A percentile compares a stretch with the other conserved stretches of the same genome.
These are phyloP conservation scores for Notarius quadriscutis DNA, from an alignment of 2,113 vertebrate genomes.

Conservation along the genomic window DNA sequence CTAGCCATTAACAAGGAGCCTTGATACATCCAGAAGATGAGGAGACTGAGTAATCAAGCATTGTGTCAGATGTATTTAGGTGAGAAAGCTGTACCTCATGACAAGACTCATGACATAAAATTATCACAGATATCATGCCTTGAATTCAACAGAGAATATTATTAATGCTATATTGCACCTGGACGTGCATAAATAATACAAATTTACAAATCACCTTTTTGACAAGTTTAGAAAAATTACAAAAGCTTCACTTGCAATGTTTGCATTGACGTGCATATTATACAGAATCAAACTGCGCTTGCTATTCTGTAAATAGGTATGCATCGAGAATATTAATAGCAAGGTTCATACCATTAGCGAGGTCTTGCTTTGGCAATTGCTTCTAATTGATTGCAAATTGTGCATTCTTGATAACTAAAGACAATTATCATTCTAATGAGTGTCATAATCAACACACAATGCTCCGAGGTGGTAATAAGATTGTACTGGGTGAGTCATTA, in stretches of 20 bases:
- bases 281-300: background rate
- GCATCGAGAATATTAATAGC: background rate
- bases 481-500: conserved; percentile 38
- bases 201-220: background rate
- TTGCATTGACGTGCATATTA: background rate
- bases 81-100: background rate
- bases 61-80: background rate
- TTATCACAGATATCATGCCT: background rate
- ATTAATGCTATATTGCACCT: background rate
- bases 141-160: background rate
- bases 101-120: background rate
- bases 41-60: background rate
- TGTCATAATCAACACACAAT: conserved; percentile 43
- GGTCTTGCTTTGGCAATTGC: conserved; percentile 30
- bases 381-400: conserved; percentile 33
- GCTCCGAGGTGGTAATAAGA: conserved; percentile 34
- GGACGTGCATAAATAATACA: background rate
- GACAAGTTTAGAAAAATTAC: background rate
- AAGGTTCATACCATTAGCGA: conserved; percentile 2
- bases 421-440: conserved; percentile 41
- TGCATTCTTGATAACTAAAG: conserved; percentile 23
- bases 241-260: background rate
- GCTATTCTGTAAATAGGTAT: background rate
- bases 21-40: background rate
- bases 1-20: background rate